Evolutionary conservation across 2,888 invertebrate species (phyloP).

Genomic region (Tinea pellionella): DNA sequence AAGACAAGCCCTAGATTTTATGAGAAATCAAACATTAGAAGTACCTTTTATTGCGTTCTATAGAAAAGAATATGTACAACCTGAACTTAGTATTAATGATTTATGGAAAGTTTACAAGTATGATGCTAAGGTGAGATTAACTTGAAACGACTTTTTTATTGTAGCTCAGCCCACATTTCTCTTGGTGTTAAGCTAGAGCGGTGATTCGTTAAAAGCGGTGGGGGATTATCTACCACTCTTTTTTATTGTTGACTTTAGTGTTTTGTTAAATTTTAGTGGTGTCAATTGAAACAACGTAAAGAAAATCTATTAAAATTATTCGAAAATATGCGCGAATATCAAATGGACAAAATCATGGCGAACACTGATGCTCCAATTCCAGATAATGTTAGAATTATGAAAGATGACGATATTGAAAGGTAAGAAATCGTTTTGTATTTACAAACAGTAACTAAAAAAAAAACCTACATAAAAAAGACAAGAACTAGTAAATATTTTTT

Average conservation of each 20-base stretch:
- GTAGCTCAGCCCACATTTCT: too few relatives aligned
- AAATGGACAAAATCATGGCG: constrained; percentile 83
- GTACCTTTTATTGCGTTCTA: constrained; percentile 99
- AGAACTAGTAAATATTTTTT: too few relatives aligned
- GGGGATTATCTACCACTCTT: too few relatives aligned
- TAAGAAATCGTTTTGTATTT: constrained; percentile 23
- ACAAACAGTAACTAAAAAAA: too few relatives aligned
- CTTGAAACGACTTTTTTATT: too few relatives aligned
- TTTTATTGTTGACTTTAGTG: too few relatives aligned
- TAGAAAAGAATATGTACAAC: constrained; percentile 96
- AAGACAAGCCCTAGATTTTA: constrained; percentile 92
- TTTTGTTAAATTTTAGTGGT: constrained; percentile 72
- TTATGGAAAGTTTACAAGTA: constrained; percentile 98
- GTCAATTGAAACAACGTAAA: constrained; percentile 87
- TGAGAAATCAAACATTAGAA: constrained; percentile 94
- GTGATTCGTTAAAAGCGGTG: too few relatives aligned
- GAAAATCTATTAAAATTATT: constrained; percentile 84
- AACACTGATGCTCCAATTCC: constrained; percentile 87
- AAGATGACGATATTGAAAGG: constrained; percentile 87
- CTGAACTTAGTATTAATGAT: constrained; percentile 93
- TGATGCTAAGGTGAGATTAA: constrained; percentile 86
- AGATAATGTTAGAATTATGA: constrained; percentile 83
- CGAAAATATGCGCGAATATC: constrained; percentile 92
- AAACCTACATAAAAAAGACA: too few relatives aligned
- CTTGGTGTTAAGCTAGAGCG: too few relatives aligned